These are phyloP conservation scores for Coptotermes formosanus DNA, from an alignment of 1,140 invertebrate species.

Conservation along the genomic window DNA sequence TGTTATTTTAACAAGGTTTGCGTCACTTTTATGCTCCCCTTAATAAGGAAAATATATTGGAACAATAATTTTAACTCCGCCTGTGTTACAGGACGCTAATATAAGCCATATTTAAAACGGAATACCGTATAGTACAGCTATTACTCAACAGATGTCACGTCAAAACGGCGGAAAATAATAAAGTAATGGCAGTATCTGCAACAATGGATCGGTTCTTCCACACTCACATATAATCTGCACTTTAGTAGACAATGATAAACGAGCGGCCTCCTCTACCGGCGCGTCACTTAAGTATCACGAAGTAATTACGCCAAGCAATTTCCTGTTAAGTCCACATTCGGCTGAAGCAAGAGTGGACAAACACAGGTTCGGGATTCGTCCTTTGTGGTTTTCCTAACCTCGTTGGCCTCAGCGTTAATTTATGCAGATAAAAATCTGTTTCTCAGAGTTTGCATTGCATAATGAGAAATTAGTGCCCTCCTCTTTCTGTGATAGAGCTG, in stretches of 20 bases:
- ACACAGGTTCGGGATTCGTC: no score
- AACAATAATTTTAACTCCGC: not conserved
- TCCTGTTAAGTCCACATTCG: not conserved
- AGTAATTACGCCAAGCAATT: not conserved
- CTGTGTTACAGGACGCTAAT: not conserved
- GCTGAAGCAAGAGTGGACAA: no score
- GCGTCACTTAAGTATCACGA: not conserved
- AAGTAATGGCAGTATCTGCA: not conserved
- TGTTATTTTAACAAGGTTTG: constrained; percentile 7
- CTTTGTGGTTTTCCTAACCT: no score
- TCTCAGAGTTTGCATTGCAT: no score
- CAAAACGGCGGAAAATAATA: not conserved
- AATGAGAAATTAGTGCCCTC: no score
- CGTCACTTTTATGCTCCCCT: not conserved
- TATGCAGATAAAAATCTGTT: no score
- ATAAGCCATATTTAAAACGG: not conserved
- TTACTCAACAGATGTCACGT: not conserved
- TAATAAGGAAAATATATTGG: not conserved
- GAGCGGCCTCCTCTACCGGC: not conserved
- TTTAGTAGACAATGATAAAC: not conserved
- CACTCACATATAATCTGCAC: not conserved
- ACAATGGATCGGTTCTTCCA: not conserved
- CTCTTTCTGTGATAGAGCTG: no score
- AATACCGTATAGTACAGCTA: not conserved
- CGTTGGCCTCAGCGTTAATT: no score